phyloP scores from a whole-genome alignment of 2,888 invertebrate species.

The Anoplius nigerrimus region DNA sequence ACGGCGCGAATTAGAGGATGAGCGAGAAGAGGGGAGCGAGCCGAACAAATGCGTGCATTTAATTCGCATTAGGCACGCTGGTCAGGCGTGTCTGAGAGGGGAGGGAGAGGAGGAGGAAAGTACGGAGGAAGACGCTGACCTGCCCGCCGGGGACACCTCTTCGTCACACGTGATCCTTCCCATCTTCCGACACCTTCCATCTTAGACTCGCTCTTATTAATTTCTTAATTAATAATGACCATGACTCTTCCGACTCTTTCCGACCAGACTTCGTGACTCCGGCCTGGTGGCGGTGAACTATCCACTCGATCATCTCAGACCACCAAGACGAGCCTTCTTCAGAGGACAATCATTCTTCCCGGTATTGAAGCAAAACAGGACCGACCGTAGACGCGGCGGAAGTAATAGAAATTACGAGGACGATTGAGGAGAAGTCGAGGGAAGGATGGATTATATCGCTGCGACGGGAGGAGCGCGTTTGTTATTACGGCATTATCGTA shows the following conservation, averaged over 20 bases:
- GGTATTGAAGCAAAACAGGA: too few relatives aligned
- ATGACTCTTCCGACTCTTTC: conserved; percentile 18
- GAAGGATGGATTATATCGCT: not conserved
- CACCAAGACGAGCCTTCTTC: not conserved
- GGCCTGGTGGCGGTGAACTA: not conserved
- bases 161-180: not conserved
- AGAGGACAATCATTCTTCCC: too few relatives aligned
- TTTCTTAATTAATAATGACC: conserved; percentile 49
- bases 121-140: conserved; percentile 23
- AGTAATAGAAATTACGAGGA: not conserved
- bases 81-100: conserved; percentile 32
- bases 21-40: conserved; percentile 26
- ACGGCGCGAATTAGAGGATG: conserved; percentile 2
- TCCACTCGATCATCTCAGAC: not conserved
- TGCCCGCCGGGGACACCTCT: conserved; percentile 25
- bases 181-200: conserved; percentile 17
- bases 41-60: conserved; percentile 43
- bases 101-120: too few relatives aligned
- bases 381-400: too few relatives aligned
- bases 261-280: conserved; percentile 3
- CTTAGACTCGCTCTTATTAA: conserved; percentile 35
- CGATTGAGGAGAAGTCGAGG: not conserved
- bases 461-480: not conserved
- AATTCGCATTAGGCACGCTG: conserved; percentile 45
- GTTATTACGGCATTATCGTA: too few relatives aligned